Base-by-base conservation (phyloP, 2,888 invertebrate species). In the Phaedon cochleariae region DNA sequence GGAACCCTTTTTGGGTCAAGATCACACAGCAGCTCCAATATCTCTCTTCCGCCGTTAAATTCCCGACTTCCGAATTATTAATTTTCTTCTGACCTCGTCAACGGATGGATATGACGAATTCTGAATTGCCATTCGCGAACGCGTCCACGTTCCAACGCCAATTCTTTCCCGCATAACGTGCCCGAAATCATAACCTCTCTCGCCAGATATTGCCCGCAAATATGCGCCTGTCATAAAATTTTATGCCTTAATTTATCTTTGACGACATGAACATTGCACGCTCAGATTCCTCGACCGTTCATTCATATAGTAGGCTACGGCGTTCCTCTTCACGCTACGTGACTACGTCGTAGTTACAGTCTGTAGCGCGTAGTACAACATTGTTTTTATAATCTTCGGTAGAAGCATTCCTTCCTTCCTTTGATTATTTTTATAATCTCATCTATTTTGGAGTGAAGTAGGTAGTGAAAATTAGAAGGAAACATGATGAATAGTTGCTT, bases 201-300 rank as follows among this genome's bases (percentile, higher is more conserved):
- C 26, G 26, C 26, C 41, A 41, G 15, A 26, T 26, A 26, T 26
- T 26, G 26, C 15, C 41, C 41, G 15, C 15, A 12, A 41, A 41
- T 41, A 41, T 41, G 41, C 41, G 41, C 15, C 41, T n/a, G 41
- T 41, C 41, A 41, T 41, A 41, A 41, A 41, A 41, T 41, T 41
- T 41, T 15, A 41, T 12, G 41, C 4, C 41, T 41, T 15, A 41
- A 41, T 41, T 41, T 41, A 41, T 41, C 41, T 41, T n/a, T n/a
- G 12, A n/a, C n/a, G 41, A 41, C 41, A 15, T 15, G 41, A 41
- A 41, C 41, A 41, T 41, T 4, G 15, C 41, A 41, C 41, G 15
- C 41, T 41, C 6, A 15, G 15, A 41, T 41, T 41, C 3, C 15
- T 41, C 10, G 12, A 41, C n/a, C 41, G 41, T 41, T 41, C 41